Percentiles rank a stretch among this genome's conserved stretches.
These are phyloP conservation scores for Cyclina sinensis DNA, from an alignment of 1,140 invertebrate genomes.

Conservation along the genomic window DNA sequence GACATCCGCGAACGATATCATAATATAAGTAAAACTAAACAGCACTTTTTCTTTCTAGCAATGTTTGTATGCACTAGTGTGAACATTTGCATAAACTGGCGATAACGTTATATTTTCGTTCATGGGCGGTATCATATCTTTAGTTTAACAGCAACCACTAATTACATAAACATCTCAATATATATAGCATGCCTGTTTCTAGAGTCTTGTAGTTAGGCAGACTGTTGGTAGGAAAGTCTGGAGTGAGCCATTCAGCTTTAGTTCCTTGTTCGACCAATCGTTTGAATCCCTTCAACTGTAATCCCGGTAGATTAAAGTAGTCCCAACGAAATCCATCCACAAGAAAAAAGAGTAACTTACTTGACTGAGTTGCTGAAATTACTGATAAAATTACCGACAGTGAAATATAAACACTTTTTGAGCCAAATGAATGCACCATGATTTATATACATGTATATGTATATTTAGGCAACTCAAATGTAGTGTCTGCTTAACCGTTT, in stretches of 20 bases:
- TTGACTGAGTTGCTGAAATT: neutral
- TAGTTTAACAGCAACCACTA: no score
- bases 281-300: conserved; percentile 76
- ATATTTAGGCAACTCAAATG: no score
- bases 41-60: no score
- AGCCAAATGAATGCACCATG: neutral
- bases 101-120: no score
- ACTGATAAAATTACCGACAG: neutral
- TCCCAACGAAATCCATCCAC: conserved; percentile 85
- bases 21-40: no score
- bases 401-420: neutral
- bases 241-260: conserved; percentile 77
- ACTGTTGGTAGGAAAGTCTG: conserved; percentile 82
- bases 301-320: conserved; percentile 75
- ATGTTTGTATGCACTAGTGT: no score
- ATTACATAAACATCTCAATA: no score
- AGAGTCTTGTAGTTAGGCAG: conserved; percentile 85
- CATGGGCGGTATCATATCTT: no score
- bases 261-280: conserved; percentile 76
- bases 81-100: no score
- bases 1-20: no score
- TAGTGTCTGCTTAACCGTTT: no score
- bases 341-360: conserved; percentile 81
- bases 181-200: conserved; percentile 79
- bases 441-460: neutral